phyloP scores from a whole-genome alignment of 2,113 vertebrate species.

The Syngnathoides biaculeatus region DNA sequence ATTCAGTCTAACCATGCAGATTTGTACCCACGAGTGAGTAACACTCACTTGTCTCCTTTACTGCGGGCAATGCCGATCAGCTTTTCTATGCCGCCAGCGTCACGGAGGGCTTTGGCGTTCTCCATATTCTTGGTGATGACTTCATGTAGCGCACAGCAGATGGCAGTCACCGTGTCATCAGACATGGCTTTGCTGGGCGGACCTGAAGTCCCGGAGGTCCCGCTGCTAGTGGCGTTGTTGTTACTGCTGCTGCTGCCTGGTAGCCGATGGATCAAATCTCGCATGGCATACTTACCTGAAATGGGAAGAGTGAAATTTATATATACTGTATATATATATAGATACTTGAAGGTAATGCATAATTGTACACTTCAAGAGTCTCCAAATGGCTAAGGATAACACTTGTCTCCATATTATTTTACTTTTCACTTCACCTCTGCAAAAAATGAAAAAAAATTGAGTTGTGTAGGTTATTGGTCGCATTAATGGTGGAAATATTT shows the following conservation, averaged over 20 bases:
- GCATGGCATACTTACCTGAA: constrained; percentile 97
- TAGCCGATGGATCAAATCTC: constrained; percentile 94
- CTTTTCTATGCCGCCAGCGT: constrained; percentile 96
- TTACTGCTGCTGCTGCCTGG: constrained; percentile 83
- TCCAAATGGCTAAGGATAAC: no score
- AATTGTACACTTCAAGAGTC: no score
- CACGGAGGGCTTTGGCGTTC: constrained; percentile 97
- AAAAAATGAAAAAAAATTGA: no score
- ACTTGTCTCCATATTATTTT: no score
- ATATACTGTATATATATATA: no score
- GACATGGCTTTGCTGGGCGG: constrained; percentile 91
- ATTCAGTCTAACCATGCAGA: not conserved
- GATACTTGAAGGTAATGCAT: no score
- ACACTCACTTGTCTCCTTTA: constrained; percentile 97
- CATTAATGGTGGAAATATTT: no score
- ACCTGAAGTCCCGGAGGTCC: constrained; percentile 63
- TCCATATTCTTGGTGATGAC: constrained; percentile 99
- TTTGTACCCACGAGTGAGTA: not conserved
- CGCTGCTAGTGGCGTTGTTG: constrained; percentile 74
- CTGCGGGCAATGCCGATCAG: constrained; percentile 96
- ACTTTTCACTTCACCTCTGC: no score
- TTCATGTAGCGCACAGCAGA: constrained; percentile 97
- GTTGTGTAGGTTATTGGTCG: no score
- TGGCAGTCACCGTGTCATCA: constrained; percentile 93
- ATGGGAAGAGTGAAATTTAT: not conserved